phyloP scores from a whole-genome alignment of 2,797 vertebrate species.

The Premnoplex brunnescens region DNA sequence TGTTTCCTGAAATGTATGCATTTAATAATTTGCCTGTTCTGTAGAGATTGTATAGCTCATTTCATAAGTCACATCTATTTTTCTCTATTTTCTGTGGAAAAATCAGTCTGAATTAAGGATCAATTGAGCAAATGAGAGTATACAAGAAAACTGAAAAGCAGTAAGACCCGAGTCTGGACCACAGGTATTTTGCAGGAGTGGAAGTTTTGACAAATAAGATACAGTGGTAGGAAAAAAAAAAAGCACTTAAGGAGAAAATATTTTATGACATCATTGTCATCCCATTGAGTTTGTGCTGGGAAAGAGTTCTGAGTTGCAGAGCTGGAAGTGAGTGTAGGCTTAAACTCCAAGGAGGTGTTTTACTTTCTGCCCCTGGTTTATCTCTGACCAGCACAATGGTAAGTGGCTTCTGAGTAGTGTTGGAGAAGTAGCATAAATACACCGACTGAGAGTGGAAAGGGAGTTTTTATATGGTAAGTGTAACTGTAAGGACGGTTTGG shows the following conservation, averaged over 20 bases:
- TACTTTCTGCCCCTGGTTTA: neutral
- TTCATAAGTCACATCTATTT: neutral
- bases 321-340: neutral
- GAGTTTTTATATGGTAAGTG: neutral
- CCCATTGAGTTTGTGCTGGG: neutral
- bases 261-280: fast-evolving
- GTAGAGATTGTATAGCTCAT: neutral
- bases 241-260: neutral
- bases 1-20: neutral
- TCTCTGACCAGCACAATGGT: neutral
- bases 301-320: neutral
- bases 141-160: neutral
- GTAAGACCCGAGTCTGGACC: neutral
- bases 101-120: neutral
- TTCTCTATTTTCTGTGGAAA: neutral
- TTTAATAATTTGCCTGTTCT: neutral
- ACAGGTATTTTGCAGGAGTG: neutral
- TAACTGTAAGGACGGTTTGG: neutral
- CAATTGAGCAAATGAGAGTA: neutral
- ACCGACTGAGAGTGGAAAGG: neutral
- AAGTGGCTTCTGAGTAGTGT: neutral
- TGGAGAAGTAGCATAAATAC: neutral
- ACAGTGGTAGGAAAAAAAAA: fast-evolving
- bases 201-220: neutral
- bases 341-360: neutral